phyloP scores from a whole-genome alignment of 1,140 invertebrate species.

The Sitophilus oryzae region DNA sequence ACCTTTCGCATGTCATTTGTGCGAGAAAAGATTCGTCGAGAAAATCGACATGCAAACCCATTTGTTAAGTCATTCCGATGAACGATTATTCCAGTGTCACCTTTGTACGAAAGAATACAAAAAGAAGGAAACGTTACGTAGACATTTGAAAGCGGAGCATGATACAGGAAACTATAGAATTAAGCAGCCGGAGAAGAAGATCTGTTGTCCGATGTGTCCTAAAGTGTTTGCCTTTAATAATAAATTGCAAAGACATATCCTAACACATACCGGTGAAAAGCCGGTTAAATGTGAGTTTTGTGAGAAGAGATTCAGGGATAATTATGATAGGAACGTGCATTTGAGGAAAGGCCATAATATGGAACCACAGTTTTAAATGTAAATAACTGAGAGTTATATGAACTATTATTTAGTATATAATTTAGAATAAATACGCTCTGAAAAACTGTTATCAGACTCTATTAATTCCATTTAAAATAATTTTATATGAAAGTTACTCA shows the following conservation, averaged over 20 bases:
- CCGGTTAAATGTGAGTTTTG: slow-evolving; percentile 16
- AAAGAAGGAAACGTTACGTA: slow-evolving; percentile 13
- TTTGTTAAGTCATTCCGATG: slow-evolving; percentile 90
- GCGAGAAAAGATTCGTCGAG: slow-evolving; percentile 94
- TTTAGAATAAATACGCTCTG: too few relatives aligned
- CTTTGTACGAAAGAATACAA: slow-evolving; percentile 69
- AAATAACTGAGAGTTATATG: too few relatives aligned
- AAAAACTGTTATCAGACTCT: too few relatives aligned
- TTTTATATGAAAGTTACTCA: too few relatives aligned
- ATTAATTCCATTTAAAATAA: too few relatives aligned
- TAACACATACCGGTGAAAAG: slow-evolving; percentile 21
- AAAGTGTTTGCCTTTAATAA: slow-evolving; percentile 22
- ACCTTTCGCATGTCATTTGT: slow-evolving; percentile 76
- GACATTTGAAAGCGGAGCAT: slow-evolving; percentile 19
- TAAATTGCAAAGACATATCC: slow-evolving; percentile 21
- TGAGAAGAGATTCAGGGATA: slow-evolving; percentile 20
- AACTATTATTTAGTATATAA: too few relatives aligned
- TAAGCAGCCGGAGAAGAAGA: slow-evolving; percentile 16
- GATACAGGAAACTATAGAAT: slow-evolving; percentile 16
- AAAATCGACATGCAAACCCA: slow-evolving; percentile 97
- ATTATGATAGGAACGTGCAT: slow-evolving; percentile 21
- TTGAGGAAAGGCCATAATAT: slow-evolving; percentile 17
- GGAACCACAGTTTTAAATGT: slow-evolving; percentile 8
- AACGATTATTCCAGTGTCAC: slow-evolving; percentile 91
- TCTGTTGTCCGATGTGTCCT: slow-evolving; percentile 18